Evolutionary conservation across 2,797 vertebrate species (phyloP).

Genomic region (Rachycentron canadum): DNA sequence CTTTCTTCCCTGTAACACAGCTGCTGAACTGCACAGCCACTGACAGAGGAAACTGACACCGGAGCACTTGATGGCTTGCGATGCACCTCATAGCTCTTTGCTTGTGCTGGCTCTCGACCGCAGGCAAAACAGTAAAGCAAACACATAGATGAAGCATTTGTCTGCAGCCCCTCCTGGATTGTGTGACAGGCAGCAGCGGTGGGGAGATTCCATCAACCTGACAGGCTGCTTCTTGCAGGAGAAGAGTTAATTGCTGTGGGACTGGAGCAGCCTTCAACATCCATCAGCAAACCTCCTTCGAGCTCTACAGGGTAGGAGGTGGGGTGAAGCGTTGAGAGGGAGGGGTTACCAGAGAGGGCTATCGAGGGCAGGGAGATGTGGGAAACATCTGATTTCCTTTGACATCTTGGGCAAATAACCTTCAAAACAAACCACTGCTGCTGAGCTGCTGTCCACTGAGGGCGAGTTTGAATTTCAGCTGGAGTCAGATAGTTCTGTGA

Average conservation of each 20-base stretch:
- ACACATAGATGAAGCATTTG: conserved; percentile 80
- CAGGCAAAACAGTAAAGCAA: conserved; percentile 81
- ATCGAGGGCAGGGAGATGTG: conserved; percentile 75
- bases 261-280: conserved; percentile 81
- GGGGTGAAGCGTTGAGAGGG: conserved; percentile 69
- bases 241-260: conserved; percentile 88
- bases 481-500: conserved; percentile 10
- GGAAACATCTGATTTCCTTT: conserved; percentile 79
- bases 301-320: conserved; percentile 76
- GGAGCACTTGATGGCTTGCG: conserved; percentile 38
- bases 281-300: conserved; percentile 81
- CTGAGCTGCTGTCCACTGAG: conserved; percentile 53
- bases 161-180: conserved; percentile 77
- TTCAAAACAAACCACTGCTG: conserved; percentile 73
- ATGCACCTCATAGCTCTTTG: conserved; percentile 48
- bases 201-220: conserved; percentile 83
- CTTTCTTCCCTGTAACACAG: background rate
- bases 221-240: conserved; percentile 82
- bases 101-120: conserved; percentile 40
- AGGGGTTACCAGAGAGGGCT: conserved; percentile 63
- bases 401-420: conserved; percentile 79
- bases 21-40: background rate
- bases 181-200: conserved; percentile 72
- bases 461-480: conserved; percentile 22
- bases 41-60: conserved; percentile 31